Percentiles rank a stretch among this genome's conserved stretches.
These are phyloP conservation scores for Parapsyche elsis DNA, from an alignment of 1,140 invertebrate genomes.

Conservation along the genomic window DNA sequence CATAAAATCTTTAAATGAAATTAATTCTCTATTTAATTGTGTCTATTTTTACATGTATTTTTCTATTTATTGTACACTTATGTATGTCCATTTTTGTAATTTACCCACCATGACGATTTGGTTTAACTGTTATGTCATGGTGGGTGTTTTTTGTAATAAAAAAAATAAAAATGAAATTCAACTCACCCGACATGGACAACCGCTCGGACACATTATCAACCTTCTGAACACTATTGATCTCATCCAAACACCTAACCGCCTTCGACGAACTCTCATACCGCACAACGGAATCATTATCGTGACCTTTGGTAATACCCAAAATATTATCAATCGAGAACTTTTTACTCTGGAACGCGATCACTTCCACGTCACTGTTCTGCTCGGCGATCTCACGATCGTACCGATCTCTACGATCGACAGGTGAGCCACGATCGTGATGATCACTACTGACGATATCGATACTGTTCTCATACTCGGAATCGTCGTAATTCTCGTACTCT, in stretches of 20 bases:
- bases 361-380: background rate
- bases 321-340: constrained; percentile 55
- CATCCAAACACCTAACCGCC: background rate
- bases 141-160: too few species aligned
- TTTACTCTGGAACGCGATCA: constrained; percentile 39
- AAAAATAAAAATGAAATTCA: background rate
- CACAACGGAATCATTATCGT: background rate
- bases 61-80: too few species aligned
- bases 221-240: background rate
- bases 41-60: too few species aligned
- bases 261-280: constrained; percentile 19
- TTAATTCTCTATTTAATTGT: too few species aligned
- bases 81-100: too few species aligned
- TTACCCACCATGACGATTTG: too few species aligned
- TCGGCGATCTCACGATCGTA: background rate
- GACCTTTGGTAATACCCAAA: constrained; percentile 45
- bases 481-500: constrained; percentile 49
- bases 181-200: constrained; percentile 18
- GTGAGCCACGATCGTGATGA: constrained; percentile 9
- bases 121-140: too few species aligned
- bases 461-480: constrained; percentile 48
- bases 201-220: background rate
- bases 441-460: constrained; percentile 51
- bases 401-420: background rate
- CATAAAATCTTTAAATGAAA: too few species aligned